These are phyloP conservation scores for Lasioglossum malachurum DNA, from an alignment of 2,888 invertebrate species.

Conservation along the genomic window DNA sequence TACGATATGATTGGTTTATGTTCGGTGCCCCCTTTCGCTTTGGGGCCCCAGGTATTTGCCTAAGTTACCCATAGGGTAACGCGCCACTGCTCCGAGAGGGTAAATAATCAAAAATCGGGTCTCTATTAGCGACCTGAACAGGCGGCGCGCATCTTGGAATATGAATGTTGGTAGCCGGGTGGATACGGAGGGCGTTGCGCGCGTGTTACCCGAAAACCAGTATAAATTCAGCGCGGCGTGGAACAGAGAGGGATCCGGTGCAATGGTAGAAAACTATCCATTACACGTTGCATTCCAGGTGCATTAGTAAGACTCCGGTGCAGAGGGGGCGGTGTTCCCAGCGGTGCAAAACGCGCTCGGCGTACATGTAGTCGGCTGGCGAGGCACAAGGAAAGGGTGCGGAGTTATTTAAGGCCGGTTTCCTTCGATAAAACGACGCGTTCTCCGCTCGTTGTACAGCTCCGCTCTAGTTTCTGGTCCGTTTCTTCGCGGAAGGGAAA, in stretches of 20 bases:
- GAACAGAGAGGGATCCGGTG: neutral
- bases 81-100: too few species aligned
- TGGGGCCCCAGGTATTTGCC: too few species aligned
- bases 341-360: slow-evolving; percentile 32
- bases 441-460: slow-evolving; percentile 15
- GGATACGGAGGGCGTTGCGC: neutral
- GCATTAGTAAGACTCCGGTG: slow-evolving; percentile 23
- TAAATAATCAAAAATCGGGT: too few species aligned
- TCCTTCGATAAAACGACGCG: slow-evolving; percentile 56
- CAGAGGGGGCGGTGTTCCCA: slow-evolving; percentile 16
- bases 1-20: too few species aligned
- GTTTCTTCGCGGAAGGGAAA: slow-evolving; percentile 28
- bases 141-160: neutral
- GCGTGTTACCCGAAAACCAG: neutral
- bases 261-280: slow-evolving; percentile 15
- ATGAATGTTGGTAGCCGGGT: neutral
- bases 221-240: neutral
- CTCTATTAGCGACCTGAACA: too few species aligned
- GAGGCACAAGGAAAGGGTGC: neutral
- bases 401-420: slow-evolving; percentile 63
- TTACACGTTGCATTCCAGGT: slow-evolving; percentile 33
- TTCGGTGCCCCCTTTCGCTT: too few species aligned
- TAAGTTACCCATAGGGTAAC: too few species aligned
- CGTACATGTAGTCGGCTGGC: slow-evolving; percentile 26
- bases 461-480: slow-evolving; percentile 38